phyloP scores from a whole-genome alignment of 2,797 vertebrate genomes.

The Chelmon rostratus region DNA sequence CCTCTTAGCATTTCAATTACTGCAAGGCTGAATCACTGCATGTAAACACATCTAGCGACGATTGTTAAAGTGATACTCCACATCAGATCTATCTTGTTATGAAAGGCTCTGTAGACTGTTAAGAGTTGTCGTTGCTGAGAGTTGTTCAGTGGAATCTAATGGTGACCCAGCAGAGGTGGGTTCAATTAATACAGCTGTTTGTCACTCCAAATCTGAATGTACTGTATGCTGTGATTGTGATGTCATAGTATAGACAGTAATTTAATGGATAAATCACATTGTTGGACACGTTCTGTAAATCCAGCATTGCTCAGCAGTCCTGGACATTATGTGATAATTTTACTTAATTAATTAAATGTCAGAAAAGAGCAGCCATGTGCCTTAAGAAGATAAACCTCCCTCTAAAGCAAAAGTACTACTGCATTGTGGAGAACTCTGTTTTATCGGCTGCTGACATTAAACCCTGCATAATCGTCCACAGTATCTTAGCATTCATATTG shows the following conservation, averaged over 20 bases:
- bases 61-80: neutral
- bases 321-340: neutral
- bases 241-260: too few species aligned
- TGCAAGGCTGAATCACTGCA: constrained; percentile 30
- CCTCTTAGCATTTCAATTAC: constrained; percentile 39
- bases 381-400: too few species aligned
- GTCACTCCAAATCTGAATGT: neutral
- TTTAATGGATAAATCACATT: neutral
- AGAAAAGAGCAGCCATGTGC: too few species aligned
- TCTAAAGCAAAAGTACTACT: too few species aligned
- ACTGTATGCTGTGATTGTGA: too few species aligned
- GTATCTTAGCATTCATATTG: too few species aligned
- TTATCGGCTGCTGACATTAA: too few species aligned
- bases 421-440: too few species aligned
- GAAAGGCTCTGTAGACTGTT: neutral
- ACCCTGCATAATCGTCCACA: too few species aligned
- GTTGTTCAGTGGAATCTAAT: neutral
- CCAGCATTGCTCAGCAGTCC: neutral
- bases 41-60: constrained; percentile 31
- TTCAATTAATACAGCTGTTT: neutral
- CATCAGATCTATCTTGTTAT: constrained; percentile 3
- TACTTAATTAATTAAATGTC: neutral
- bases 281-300: neutral
- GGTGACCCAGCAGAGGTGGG: neutral
- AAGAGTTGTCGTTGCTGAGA: too few species aligned